Conservation (phyloP, 1,140 invertebrate genomes). For the Bursaphelenchus mucronatus region DNA sequence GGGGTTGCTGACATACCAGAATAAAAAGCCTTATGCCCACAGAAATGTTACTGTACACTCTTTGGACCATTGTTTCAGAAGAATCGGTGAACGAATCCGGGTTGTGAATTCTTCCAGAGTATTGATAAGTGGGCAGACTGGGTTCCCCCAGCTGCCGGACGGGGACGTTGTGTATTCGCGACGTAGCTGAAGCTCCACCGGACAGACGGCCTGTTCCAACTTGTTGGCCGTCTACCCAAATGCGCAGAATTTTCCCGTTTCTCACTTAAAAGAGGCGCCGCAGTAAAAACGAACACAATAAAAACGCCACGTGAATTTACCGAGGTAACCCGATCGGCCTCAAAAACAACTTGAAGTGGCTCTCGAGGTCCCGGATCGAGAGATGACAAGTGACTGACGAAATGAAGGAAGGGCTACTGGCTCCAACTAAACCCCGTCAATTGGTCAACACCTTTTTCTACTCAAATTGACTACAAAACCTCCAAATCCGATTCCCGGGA, state of each 20-base stretch:
- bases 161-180: conserved; percentile 5
- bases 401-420: too few relatives aligned
- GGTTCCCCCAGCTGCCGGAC: conserved; percentile 11
- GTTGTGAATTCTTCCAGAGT: too few relatives aligned
- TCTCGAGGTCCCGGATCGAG: too few relatives aligned
- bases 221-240: conserved; percentile 18
- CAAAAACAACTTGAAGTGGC: too few relatives aligned
- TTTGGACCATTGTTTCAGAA: background rate
- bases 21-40: conserved; percentile 55
- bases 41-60: conserved; percentile 45
- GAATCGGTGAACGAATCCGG: conserved; percentile 1
- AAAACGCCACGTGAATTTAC: too few relatives aligned
- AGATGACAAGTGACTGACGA: too few relatives aligned
- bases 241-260: conserved; percentile 9
- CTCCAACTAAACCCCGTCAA: too few relatives aligned
- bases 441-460: too few relatives aligned
- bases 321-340: too few relatives aligned
- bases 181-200: conserved; percentile 5
- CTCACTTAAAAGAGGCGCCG: background rate
- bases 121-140: conserved; percentile 5
- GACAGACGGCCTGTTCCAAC: background rate
- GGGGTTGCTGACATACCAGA: conserved; percentile 39
- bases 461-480: too few relatives aligned
- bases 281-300: too few relatives aligned
- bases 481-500: too few relatives aligned